These are phyloP conservation scores for Chelon auratus DNA, from an alignment of 2,797 vertebrate genomes.

Conservation along the genomic window DNA sequence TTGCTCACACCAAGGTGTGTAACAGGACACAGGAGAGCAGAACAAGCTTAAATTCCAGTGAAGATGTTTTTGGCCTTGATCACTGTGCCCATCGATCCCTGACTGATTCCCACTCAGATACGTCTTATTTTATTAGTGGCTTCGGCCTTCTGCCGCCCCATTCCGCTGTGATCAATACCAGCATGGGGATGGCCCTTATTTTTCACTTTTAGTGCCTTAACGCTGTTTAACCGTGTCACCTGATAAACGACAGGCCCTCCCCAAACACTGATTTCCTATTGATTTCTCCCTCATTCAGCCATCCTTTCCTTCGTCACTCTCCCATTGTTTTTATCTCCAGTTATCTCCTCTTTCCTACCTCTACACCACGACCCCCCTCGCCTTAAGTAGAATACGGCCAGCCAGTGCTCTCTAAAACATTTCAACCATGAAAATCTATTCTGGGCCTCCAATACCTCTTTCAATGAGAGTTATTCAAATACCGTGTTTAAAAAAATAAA, in stretches of 20 bases:
- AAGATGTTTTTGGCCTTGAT: conserved; percentile 89
- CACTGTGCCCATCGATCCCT: conserved; percentile 83
- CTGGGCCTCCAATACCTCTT: conserved; percentile 26
- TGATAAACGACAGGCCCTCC: conserved; percentile 97
- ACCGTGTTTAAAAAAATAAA: background rate
- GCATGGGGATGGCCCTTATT: conserved; percentile 91
- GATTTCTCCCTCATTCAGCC: conserved; percentile 92
- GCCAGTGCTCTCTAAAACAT: conserved; percentile 45
- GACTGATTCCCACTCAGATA: conserved; percentile 90
- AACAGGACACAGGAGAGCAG: conserved; percentile 55
- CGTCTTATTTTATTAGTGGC: conserved; percentile 99
- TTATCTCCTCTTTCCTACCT: conserved; percentile 78
- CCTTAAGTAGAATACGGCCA: conserved; percentile 38
- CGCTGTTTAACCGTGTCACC: conserved; percentile 95
- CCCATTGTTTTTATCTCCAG: conserved; percentile 91
- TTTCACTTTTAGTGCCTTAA: conserved; percentile 92
- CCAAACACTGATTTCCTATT: conserved; percentile 97
- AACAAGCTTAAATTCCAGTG: conserved; percentile 85
- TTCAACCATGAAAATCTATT: conserved; percentile 45
- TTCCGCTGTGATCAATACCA: conserved; percentile 97
- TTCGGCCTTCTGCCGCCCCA: conserved; percentile 96
- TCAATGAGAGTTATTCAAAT: conserved; percentile 29
- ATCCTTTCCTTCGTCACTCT: conserved; percentile 89
- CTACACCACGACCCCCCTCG: conserved; percentile 38
- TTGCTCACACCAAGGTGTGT: conserved; percentile 47